Evolutionary conservation across 1,140 invertebrate species (phyloP).

Genomic region (Apolygus lucorum): DNA sequence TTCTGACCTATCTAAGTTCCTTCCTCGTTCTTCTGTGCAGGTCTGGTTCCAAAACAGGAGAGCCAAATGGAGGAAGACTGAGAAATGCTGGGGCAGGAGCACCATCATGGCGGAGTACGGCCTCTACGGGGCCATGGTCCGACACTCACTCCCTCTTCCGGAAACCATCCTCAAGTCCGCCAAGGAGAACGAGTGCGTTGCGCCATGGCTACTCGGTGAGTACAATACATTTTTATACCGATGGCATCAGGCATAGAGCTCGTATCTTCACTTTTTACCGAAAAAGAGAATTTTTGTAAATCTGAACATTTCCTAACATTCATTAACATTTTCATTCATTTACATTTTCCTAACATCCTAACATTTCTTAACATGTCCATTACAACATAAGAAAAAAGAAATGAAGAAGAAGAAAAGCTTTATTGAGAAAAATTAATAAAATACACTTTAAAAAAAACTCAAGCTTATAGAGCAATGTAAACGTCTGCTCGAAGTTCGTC

Average conservation of each 20-base stretch:
- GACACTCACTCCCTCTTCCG: slow-evolving; percentile 92
- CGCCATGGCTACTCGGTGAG: slow-evolving; percentile 95
- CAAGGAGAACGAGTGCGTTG: slow-evolving; percentile 88
- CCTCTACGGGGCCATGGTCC: slow-evolving; percentile 96
- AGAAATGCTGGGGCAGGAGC: slow-evolving; percentile 97
- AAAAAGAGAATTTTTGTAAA: neutral
- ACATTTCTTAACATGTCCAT: no score
- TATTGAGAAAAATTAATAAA: no score
- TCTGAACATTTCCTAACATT: neutral
- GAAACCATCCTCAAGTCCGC: slow-evolving; percentile 95
- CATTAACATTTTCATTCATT: neutral
- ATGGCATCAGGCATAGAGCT: no score
- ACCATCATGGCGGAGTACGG: slow-evolving; percentile 99
- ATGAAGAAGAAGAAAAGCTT: no score
- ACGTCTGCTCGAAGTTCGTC: no score
- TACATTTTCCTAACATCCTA: no score
- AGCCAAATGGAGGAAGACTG: slow-evolving; percentile 98
- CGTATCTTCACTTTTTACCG: no score
- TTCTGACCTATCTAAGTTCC: slow-evolving; percentile 3
- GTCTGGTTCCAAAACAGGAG: slow-evolving; percentile 98
- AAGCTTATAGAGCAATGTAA: no score
- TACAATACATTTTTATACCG: no score
- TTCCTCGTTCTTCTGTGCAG: slow-evolving; percentile 47
- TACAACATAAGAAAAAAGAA: no score
- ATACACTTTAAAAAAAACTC: no score